Conservation (phyloP, 2,113 vertebrate genomes). For the Lasiurus cinereus region DNA sequence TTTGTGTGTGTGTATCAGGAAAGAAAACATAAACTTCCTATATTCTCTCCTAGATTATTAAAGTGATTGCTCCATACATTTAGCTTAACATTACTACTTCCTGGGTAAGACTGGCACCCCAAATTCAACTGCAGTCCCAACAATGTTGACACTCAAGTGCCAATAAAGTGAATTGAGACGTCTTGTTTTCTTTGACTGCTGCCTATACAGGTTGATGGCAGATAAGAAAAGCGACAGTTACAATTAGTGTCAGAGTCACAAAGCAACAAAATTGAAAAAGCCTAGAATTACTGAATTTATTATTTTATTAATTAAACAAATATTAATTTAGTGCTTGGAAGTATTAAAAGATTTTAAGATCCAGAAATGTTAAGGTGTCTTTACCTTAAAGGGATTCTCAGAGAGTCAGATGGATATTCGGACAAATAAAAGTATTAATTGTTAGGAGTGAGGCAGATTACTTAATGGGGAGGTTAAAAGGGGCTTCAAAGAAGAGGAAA, state of each 20-base stretch:
- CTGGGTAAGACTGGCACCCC: background rate
- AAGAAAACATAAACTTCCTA: background rate
- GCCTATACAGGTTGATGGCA: background rate
- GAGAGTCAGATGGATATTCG: background rate
- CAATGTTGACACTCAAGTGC: background rate
- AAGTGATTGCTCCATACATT: background rate
- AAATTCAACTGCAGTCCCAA: background rate
- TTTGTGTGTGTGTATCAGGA: background rate
- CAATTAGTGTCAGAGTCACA: background rate
- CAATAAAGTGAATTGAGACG: background rate
- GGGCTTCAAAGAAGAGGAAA: background rate
- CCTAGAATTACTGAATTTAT: background rate
- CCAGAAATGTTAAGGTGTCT: background rate
- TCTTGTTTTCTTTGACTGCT: background rate
- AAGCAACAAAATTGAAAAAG: background rate
- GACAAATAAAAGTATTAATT: background rate
- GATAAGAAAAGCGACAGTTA: background rate
- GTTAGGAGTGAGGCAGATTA: background rate
- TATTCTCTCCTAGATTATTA: background rate
- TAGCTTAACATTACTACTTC: background rate
- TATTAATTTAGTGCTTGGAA: background rate
- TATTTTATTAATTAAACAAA: background rate
- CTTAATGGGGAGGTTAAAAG: background rate
- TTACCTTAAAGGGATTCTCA: background rate
- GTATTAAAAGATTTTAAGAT: background rate